Evolutionary conservation across 2,113 vertebrate species (phyloP).

Genomic region (Spea bombifrons): DNA sequence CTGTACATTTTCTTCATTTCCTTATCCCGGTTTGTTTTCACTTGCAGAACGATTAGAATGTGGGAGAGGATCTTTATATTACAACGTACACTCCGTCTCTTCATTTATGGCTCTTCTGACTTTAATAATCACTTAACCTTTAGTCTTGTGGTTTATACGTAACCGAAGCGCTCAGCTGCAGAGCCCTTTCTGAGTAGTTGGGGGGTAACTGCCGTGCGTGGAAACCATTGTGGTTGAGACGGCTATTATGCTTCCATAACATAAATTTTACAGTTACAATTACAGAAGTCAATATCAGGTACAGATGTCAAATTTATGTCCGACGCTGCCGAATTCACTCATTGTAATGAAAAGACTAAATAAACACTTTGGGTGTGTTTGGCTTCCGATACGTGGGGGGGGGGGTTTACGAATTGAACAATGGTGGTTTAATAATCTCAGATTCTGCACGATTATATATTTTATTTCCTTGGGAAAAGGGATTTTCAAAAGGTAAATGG

Average conservation of each 20-base stretch:
- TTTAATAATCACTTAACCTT: constrained; percentile 45
- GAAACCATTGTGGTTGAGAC: constrained; percentile 43
- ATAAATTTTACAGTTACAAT: constrained; percentile 11
- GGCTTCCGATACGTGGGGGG: background rate
- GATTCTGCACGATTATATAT: background rate
- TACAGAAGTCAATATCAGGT: constrained; percentile 28
- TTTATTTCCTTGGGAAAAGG: no score
- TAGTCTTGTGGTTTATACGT: constrained; percentile 37
- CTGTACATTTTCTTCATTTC: background rate
- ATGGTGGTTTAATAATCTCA: background rate
- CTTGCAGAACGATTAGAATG: constrained; percentile 1
- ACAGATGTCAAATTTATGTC: constrained; percentile 40
- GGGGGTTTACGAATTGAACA: background rate
- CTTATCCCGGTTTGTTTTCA: constrained; percentile 2
- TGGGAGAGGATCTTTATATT: constrained; percentile 2
- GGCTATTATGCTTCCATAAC: constrained; percentile 17
- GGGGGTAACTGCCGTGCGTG: constrained; percentile 25
- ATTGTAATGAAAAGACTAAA: constrained; percentile 8
- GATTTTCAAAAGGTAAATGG: background rate
- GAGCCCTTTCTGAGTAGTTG: constrained; percentile 17
- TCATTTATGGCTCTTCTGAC: constrained; percentile 26
- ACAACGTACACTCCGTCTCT: constrained; percentile 11
- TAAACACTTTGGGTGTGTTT: constrained; percentile 2
- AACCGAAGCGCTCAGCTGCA: constrained; percentile 28
- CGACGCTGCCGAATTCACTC: constrained; percentile 4